A percentile compares a stretch with the other conserved stretches of the same genome.
phyloP scores from a whole-genome alignment of 2,888 invertebrate genomes.

The Erebia palarica region DNA sequence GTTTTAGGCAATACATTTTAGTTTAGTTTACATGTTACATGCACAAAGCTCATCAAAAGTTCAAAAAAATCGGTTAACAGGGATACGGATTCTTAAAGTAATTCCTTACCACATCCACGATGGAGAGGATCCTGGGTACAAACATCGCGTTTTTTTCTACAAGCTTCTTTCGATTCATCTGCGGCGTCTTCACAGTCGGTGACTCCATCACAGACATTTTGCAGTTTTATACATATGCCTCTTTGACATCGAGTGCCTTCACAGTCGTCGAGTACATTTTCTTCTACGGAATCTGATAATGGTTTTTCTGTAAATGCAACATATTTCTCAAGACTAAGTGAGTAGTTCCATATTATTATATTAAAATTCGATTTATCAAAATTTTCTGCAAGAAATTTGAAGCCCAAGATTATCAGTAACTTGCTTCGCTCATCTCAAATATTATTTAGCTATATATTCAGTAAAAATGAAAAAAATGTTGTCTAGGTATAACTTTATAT shows the following conservation, averaged over 20 bases:
- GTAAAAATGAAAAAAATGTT: too few relatives aligned
- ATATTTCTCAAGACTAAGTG: not conserved
- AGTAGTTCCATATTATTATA: too few relatives aligned
- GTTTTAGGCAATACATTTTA: too few relatives aligned
- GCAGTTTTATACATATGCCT: constrained; percentile 84
- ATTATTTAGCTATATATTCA: not conserved
- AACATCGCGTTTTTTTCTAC: constrained; percentile 59
- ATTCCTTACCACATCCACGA: constrained; percentile 63
- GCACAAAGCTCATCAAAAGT: too few relatives aligned
- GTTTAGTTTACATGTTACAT: too few relatives aligned
- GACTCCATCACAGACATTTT: constrained; percentile 85
- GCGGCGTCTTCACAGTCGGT: constrained; percentile 86
- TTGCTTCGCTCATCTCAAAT: not conserved
- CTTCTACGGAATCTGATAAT: constrained; percentile 39
- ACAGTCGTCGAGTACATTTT: constrained; percentile 65
- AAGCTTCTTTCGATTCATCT: constrained; percentile 84
- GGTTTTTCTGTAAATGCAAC: constrained; percentile 33
- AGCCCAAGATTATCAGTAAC: too few relatives aligned
- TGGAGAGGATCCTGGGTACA: constrained; percentile 60
- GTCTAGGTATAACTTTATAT: not conserved
- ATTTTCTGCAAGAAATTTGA: too few relatives aligned
- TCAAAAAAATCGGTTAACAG: too few relatives aligned
- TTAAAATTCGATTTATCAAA: too few relatives aligned
- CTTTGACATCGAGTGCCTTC: constrained; percentile 85
- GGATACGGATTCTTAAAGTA: too few relatives aligned